Evolutionary conservation across 2,797 vertebrate genomes (phyloP).

Genomic region (Muscicapa striata): DNA sequence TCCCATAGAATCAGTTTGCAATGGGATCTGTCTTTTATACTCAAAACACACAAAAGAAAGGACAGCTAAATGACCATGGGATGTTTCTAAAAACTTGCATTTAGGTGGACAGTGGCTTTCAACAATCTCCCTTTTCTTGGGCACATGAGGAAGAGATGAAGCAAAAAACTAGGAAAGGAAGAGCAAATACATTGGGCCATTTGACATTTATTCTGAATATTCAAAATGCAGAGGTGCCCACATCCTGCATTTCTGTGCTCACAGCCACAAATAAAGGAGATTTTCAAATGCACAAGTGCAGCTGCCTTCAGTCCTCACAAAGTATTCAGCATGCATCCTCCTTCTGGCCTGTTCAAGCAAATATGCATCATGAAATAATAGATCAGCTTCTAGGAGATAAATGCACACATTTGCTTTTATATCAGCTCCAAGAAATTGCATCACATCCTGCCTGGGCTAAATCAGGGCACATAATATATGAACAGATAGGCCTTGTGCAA

Average conservation of each 20-base stretch:
- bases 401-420: not conserved
- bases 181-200: not conserved
- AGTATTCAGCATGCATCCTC: not conserved
- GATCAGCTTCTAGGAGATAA: not conserved
- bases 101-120: not conserved
- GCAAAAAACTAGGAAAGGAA: not conserved
- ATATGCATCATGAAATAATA: not conserved
- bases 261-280: not conserved
- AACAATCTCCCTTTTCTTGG: not conserved
- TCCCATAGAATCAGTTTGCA: not conserved
- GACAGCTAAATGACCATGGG: not conserved
- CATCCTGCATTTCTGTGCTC: not conserved
- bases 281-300: not conserved
- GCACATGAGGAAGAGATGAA: not conserved
- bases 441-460: not conserved
- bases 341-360: not conserved
- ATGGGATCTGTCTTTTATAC: not conserved
- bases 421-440: not conserved
- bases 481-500: not conserved
- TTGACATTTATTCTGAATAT: not conserved
- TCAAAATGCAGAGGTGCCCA: not conserved
- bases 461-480: not conserved
- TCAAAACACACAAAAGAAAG: not conserved
- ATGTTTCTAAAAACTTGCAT: not conserved
- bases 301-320: not conserved